Base-by-base conservation (phyloP, 37 sponge, comb jelly and placozoan species). In the Halichondria panicea region DNA sequence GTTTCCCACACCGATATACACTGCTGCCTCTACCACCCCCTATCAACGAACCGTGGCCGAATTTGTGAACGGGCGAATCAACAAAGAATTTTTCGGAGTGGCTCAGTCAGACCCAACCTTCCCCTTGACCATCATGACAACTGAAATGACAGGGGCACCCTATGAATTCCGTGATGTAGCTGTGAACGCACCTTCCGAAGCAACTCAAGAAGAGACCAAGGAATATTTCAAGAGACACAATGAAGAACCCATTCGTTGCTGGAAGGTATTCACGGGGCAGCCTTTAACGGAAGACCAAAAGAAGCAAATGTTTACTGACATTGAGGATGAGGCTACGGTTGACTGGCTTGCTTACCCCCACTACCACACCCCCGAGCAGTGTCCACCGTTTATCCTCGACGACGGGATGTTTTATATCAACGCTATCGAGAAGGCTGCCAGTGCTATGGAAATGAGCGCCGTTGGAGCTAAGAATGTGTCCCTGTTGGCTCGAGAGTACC, bases 391-490 rank as follows among this genome's bases (percentile, higher is more conserved):
- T 81, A 55, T 88, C 1, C 69, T 95, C 7, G 92, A 95, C 36
- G 83, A 88, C 38, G 89, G 83, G 46, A 43, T 95, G 73, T 82
- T 89, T 36, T 95, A 95, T 43, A 37, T 92, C 61, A 95, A 92
- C 42, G 69, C 78, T 30, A 89, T 95, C 35, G 96, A 95, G 75
- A 80, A 85, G 74, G 92, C 87, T 44, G 92, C 96, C 39, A 95
- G 96, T 80, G 96, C 93, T 0, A 95, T 95, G 96, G 96, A 95
- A 63, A 95, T 95, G 96, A 79, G 81, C 63, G 80, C 75, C 22
- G 89, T 95, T 60, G 88, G 90, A 50, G 92, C 87, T 19, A 91
- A 83, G 81, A 95, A 95, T 56, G 81, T 50, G 6, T 75, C 87
- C 28, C 84, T 93, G 3, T 71, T 93, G 3, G 70, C 80, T 5